phyloP scores from a whole-genome alignment of 2,113 vertebrate genomes.

The Poeciliopsis prolifica region DNA sequence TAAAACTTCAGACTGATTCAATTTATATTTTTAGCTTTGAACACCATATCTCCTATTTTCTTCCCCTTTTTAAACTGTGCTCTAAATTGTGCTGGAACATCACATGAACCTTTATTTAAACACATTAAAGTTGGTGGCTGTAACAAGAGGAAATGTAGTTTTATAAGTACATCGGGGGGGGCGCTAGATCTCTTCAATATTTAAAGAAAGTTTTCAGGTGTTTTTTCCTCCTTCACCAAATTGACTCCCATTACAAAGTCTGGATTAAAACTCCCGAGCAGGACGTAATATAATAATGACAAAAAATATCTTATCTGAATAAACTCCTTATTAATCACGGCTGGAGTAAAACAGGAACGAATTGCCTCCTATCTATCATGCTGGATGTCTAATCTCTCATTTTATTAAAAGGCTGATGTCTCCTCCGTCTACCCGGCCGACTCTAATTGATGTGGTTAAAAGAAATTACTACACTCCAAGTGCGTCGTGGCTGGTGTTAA shows the following conservation, averaged over 20 bases:
- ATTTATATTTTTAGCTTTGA: neutral
- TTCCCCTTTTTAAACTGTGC: too few species aligned
- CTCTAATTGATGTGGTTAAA: constrained; percentile 58
- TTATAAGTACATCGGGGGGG: neutral
- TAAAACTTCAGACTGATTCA: neutral
- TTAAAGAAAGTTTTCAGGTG: neutral
- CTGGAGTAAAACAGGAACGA: constrained; percentile 34
- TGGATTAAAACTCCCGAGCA: constrained; percentile 7
- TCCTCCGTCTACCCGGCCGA: constrained; percentile 32
- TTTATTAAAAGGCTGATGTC: constrained; percentile 58
- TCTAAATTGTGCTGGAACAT: too few species aligned
- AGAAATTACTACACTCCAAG: constrained; percentile 62
- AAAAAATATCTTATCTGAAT: constrained; percentile 30
- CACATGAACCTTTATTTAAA: too few species aligned
- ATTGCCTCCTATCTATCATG: constrained; percentile 50
- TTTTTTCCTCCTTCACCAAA: constrained; percentile 4
- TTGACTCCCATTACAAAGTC: constrained; percentile 13
- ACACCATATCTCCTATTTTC: neutral
- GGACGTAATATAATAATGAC: constrained; percentile 17
- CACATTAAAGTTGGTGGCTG: neutral
- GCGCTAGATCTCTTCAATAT: neutral
- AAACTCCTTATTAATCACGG: constrained; percentile 36
- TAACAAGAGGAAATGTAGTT: neutral
- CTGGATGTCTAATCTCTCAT: constrained; percentile 46
- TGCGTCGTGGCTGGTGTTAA: constrained; percentile 53